phyloP scores from a whole-genome alignment of 2,888 invertebrate genomes.

The Pherbina coryleti region DNA sequence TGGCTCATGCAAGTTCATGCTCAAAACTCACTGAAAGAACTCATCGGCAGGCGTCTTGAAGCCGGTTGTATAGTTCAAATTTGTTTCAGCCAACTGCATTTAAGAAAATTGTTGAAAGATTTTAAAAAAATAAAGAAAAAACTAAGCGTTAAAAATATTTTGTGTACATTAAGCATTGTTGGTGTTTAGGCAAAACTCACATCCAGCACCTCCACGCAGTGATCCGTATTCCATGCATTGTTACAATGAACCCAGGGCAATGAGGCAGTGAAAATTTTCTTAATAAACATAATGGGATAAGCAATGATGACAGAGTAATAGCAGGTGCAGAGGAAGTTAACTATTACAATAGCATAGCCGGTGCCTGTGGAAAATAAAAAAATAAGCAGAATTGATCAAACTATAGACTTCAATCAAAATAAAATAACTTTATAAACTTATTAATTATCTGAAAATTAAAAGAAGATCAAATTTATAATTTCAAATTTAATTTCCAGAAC shows the following conservation, averaged over 20 bases:
- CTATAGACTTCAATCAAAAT: no score
- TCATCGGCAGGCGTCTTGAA: conserved; percentile 80
- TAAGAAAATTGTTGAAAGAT: background rate
- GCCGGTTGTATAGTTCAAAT: conserved; percentile 49
- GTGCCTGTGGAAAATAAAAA: conserved; percentile 75
- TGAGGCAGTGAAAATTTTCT: conserved; percentile 75
- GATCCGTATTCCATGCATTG: conserved; percentile 85
- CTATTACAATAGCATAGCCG: conserved; percentile 84
- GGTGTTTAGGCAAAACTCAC: conserved; percentile 45
- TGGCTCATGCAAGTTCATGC: background rate
- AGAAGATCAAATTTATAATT: no score
- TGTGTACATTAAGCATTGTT: background rate
- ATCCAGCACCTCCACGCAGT: conserved; percentile 72
- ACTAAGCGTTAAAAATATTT: conserved; percentile 5
- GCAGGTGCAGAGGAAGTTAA: conserved; percentile 83
- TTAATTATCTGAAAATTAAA: no score
- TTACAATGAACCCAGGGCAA: conserved; percentile 85
- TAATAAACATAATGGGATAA: conserved; percentile 85
- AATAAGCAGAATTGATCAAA: background rate
- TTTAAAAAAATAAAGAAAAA: conserved; percentile 14
- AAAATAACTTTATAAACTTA: no score
- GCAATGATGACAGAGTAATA: conserved; percentile 90
- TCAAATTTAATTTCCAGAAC: no score
- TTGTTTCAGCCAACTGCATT: conserved; percentile 48
- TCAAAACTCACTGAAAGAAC: conserved; percentile 80